These are phyloP conservation scores for Dasyprocta punctata DNA, from an alignment of 2,113 vertebrate genomes.

Conservation along the genomic window DNA sequence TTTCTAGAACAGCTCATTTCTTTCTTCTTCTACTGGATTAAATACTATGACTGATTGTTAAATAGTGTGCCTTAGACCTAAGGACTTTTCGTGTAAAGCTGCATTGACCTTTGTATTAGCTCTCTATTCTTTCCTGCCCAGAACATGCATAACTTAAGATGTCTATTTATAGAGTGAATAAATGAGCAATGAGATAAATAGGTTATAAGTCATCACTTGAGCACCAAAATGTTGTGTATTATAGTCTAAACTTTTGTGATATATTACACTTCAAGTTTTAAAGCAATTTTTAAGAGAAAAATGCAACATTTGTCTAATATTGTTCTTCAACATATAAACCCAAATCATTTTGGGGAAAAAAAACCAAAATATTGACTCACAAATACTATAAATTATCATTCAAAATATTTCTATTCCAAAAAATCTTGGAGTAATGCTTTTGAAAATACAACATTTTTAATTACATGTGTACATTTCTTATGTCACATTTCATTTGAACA, in stretches of 20 bases:
- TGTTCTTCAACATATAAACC: neutral
- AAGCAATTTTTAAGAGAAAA: neutral
- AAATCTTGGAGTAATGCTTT: neutral
- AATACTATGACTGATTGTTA: neutral
- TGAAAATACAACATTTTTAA: neutral
- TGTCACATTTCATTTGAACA: neutral
- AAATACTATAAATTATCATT: neutral
- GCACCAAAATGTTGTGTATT: neutral
- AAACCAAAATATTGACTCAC: neutral
- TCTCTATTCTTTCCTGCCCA: neutral
- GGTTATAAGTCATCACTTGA: neutral
- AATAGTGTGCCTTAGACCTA: neutral
- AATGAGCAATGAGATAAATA: neutral
- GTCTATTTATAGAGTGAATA: neutral
- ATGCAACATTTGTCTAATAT: neutral
- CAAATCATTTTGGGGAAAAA: neutral
- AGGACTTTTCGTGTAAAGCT: neutral
- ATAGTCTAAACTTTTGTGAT: neutral
- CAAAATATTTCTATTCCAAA: neutral
- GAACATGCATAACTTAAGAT: neutral
- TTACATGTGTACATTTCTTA: neutral
- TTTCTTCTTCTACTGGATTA: neutral
- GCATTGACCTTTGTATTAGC: neutral
- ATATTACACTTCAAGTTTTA: neutral
- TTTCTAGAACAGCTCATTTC: neutral